phyloP scores from a whole-genome alignment of 2,888 invertebrate genomes.

The Dicyrtoma fusca region DNA sequence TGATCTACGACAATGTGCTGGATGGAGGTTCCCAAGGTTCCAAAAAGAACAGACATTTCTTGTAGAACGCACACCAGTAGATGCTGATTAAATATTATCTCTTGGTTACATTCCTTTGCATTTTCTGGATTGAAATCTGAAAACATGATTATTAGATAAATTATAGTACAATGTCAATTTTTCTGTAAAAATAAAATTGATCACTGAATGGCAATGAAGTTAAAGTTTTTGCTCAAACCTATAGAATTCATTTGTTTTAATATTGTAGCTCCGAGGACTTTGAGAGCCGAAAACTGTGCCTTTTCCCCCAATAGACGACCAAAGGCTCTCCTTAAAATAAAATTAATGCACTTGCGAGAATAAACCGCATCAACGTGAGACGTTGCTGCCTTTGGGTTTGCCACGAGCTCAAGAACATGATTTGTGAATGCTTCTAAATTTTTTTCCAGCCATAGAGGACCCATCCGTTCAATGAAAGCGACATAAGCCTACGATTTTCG shows the following conservation, averaged over 20 bases:
- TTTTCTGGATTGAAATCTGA: constrained; percentile 86
- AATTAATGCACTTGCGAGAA: constrained; percentile 95
- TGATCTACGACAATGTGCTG: constrained; percentile 87
- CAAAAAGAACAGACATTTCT: constrained; percentile 86
- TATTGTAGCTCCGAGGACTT: constrained; percentile 88
- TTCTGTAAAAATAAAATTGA: constrained; percentile 1
- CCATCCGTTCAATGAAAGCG: constrained; percentile 89
- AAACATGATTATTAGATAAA: constrained; percentile 33
- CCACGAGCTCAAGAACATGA: constrained; percentile 87
- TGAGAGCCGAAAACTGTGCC: constrained; percentile 92
- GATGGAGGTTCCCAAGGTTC: constrained; percentile 92
- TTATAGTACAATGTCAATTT: neutral
- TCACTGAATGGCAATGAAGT: too few relatives aligned
- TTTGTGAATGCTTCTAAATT: constrained; percentile 83
- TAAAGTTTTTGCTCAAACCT: constrained; percentile 58
- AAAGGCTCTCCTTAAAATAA: constrained; percentile 86
- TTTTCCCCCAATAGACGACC: constrained; percentile 96
- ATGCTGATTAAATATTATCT: constrained; percentile 87
- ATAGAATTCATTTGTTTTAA: constrained; percentile 94
- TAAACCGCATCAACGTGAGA: constrained; percentile 98
- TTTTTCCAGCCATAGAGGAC: constrained; percentile 91
- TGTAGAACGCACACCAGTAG: constrained; percentile 89
- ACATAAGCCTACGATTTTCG: constrained; percentile 78
- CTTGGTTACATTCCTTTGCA: constrained; percentile 88
- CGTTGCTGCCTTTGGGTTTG: constrained; percentile 92